Evolutionary conservation across 1,140 invertebrate species (phyloP), one percentile per base, ranked within the genome.

Genomic region (Cydia fagiglandana): DNA sequence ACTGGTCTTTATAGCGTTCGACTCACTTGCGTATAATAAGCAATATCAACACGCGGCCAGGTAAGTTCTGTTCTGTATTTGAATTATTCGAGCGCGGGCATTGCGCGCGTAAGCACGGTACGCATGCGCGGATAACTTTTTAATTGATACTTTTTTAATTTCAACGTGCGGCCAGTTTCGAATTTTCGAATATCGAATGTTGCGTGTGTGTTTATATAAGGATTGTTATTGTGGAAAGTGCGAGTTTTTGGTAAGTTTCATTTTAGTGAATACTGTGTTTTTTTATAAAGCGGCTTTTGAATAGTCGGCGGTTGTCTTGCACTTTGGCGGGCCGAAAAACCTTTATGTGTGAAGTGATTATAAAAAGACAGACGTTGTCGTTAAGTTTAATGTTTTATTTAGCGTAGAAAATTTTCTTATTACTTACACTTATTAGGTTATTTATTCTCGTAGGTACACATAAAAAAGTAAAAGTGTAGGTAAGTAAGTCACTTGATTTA

Each of bases 71-170:
- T 80, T 83, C 76, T 73, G 81, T 80, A 50, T 76, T 86, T 79
- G 78, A 86, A 84, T 79, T 90, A 92, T 90, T 91, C 88, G 86
- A 87, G 89, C 84, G 85, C 87, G 83, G 86, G 86, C 89, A 86
- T 91, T 90, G 84, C 88, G 89, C 90, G 89, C 83, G 89, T 88
- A 90, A 88, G 86, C 88, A 91, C 90, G 88, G 84, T 73, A 84
- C 83, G 83, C 82, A 79, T 81, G 78, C 81, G 81, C 80, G 76
- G 38, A 17, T 10, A 70, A 70, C 38, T 70, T 70, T 68, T 70
- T 70, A 45, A 73, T 76, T 77, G 77, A 81, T 76, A 75, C 64
- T 78, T 79, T 79, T 24, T 78, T 80, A 75, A 77, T 76, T 80
- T 68, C 66, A 17, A 38, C 30, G 66, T 70, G 66, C n/a, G 56